Evolutionary conservation across 2,113 vertebrate species (phyloP), one percentile per base, ranked within the genome.

Genomic region (Dendrocopos noguchii): DNA sequence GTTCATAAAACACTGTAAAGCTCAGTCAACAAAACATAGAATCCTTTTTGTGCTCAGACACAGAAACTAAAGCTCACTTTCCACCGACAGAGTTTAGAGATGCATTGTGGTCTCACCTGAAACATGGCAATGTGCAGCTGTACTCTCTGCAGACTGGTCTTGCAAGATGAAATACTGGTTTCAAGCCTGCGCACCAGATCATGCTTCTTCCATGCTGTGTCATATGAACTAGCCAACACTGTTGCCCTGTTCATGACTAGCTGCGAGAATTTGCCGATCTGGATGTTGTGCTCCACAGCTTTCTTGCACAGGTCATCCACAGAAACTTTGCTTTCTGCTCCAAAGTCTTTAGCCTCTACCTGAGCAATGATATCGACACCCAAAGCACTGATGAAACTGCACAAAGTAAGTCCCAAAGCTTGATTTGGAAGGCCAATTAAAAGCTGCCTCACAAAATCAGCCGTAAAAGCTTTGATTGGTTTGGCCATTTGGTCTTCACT

Each of bases 401-500:
- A 99, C 39, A 99, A 97, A 7, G 98, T 98, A 59, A 99, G 97
- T 3, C 99, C 98, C 6, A 99, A 95, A 29, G 99, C 98, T 88
- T 99, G 99, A 79, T 98, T 99, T 9, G 99, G 99, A 53, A 99
- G 98, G n/a, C 99, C 99, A 94, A 99, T 98, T 66, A 99, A 97
- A 94, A 99, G 98, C 95, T 99, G 98, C 19, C 98, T 98, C 65
- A 99, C 99, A 89, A 99, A 99, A 93, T 99, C 99, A 1, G 99
- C 99, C 9, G 99, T 99, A 94, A 99, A 99, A 56, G 98, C 98
- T 94, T 99, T 99, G 95, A 99, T 99, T 44, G 99, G 99, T 53
- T 99, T 98, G 36, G 98, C 99, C 98, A 99, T 99, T 97, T 99
- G 99, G 55, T 99, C 99, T 97, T 99, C 99, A 74, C 98, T 99